A percentile compares a stretch with the other conserved stretches of the same genome.
Conservation (phyloP, 2,113 vertebrate species). For the Hippocampus mohnikei region DNA sequence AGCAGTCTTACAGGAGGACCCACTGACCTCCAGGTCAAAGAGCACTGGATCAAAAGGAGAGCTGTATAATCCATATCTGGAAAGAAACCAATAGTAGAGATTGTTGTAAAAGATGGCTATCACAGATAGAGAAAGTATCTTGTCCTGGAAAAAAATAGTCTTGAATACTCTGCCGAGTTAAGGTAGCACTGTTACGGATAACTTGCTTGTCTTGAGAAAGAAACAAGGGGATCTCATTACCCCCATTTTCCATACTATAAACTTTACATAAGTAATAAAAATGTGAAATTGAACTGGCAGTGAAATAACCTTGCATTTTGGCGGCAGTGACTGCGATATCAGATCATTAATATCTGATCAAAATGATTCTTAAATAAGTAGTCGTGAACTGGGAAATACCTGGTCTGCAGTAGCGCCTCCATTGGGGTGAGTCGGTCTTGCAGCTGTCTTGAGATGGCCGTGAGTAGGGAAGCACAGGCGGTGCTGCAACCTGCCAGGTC, state of each 20-base stretch:
- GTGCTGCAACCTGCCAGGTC: constrained; percentile 94
- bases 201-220: neutral
- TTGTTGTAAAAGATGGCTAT: neutral
- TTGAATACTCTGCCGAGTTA: neutral
- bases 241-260: neutral
- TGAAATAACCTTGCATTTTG: neutral
- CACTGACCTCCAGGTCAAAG: constrained; percentile 97
- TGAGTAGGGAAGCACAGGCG: constrained; percentile 88
- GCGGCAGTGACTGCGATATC: neutral
- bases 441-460: constrained; percentile 88
- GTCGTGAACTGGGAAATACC: constrained; percentile 60
- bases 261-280: neutral
- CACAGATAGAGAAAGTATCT: neutral
- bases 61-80: constrained; percentile 94
- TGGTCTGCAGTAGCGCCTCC: constrained; percentile 94
- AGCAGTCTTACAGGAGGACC: constrained; percentile 96
- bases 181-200: neutral
- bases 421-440: constrained; percentile 94
- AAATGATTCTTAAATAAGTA: neutral
- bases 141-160: neutral
- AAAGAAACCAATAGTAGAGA: neutral
- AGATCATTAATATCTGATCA: neutral
- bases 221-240: neutral
- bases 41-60: constrained; percentile 98
- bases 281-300: neutral